phyloP scores from a whole-genome alignment of 1,140 invertebrate species.

The Ceratina australensis region DNA sequence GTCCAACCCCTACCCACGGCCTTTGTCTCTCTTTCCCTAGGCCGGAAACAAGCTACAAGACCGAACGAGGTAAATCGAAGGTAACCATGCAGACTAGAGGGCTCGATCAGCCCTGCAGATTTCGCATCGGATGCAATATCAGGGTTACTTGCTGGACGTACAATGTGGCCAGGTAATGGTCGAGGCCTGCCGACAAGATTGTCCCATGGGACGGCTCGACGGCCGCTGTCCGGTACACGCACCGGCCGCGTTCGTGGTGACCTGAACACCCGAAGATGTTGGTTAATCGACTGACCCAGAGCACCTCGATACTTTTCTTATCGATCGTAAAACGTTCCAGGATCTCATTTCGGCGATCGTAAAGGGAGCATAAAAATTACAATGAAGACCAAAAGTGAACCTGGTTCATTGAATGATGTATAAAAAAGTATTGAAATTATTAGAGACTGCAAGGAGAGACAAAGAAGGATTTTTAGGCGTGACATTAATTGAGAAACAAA shows the following conservation, averaged over 20 bases:
- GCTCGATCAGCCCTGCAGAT: conserved; percentile 63
- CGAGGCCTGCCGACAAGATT: conserved; percentile 51
- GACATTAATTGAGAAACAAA: no score
- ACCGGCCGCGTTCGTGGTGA: conserved; percentile 7
- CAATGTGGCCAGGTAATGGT: conserved; percentile 69
- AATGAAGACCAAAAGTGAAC: no score
- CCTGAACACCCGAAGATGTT: conserved; percentile 36
- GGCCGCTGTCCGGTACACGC: conserved; percentile 54
- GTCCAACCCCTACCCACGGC: conserved; percentile 49
- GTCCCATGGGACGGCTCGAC: conserved; percentile 58
- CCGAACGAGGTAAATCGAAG: conserved; percentile 69
- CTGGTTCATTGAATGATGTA: no score
- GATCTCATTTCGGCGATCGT: neutral
- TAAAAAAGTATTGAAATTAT: no score
- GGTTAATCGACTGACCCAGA: conserved; percentile 6
- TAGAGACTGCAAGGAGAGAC: no score
- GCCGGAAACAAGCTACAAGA: conserved; percentile 24
- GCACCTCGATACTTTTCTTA: no score
- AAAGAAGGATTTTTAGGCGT: no score
- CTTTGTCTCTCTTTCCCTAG: conserved; percentile 57
- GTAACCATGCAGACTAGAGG: conserved; percentile 62
- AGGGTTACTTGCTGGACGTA: conserved; percentile 55
- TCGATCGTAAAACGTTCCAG: neutral
- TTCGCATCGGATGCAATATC: conserved; percentile 72
- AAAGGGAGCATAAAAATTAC: no score